Evolutionary conservation across 2,888 invertebrate genomes (phyloP).

Genomic region (Lamproptera curius): DNA sequence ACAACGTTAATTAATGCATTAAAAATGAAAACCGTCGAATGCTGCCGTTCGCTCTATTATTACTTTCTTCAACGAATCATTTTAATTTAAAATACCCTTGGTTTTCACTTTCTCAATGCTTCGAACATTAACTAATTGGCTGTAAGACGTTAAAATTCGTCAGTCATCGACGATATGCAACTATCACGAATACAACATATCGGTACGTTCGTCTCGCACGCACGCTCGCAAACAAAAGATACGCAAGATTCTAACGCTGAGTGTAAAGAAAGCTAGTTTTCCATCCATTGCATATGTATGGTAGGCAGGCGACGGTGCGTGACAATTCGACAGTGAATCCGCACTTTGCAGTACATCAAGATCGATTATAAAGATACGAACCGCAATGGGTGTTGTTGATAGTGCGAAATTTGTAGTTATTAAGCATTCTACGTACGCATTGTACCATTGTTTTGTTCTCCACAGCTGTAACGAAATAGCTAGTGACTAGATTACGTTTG

Average conservation of each 20-base stretch:
- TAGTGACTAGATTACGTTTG: background rate
- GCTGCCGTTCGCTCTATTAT: too few relatives aligned
- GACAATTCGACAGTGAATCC: constrained; percentile 30
- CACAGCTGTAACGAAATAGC: too few relatives aligned
- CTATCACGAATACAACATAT: constrained; percentile 28
- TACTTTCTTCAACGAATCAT: too few relatives aligned
- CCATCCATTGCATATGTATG: constrained; percentile 54
- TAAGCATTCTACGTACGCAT: too few relatives aligned
- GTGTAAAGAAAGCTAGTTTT: constrained; percentile 69
- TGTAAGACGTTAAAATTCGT: too few relatives aligned
- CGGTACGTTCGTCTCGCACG: constrained; percentile 45
- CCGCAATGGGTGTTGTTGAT: background rate
- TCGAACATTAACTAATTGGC: too few relatives aligned
- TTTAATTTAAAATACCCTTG: too few relatives aligned
- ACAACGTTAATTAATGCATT: too few relatives aligned
- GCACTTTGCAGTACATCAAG: constrained; percentile 19
- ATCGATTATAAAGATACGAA: constrained; percentile 12
- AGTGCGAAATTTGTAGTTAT: constrained; percentile 7
- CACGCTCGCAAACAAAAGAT: constrained; percentile 53
- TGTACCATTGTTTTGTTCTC: too few relatives aligned
- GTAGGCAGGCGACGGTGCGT: constrained; percentile 32
- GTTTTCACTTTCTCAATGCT: too few relatives aligned
- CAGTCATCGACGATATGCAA: too few relatives aligned
- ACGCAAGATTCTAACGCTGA: constrained; percentile 57
- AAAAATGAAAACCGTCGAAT: too few relatives aligned